These are phyloP conservation scores for Platalea minor DNA, from an alignment of 2,797 vertebrate species.

Conservation along the genomic window DNA sequence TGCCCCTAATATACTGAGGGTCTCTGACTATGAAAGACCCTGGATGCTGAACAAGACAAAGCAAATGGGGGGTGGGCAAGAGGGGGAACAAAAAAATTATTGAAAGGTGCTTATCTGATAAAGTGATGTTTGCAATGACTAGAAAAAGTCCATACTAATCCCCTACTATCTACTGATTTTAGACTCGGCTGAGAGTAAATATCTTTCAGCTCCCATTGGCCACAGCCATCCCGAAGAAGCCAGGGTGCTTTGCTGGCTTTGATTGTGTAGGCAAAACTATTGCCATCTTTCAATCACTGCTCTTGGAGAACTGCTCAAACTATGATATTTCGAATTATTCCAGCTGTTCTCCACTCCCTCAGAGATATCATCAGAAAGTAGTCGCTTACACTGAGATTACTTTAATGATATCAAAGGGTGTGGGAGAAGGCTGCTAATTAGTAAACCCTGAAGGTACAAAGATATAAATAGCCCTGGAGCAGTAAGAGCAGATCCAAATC, in stretches of 20 bases:
- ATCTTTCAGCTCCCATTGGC: background rate
- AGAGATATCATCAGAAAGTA: constrained; percentile 20
- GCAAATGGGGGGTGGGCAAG: background rate
- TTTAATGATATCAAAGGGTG: constrained; percentile 45
- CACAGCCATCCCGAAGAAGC: background rate
- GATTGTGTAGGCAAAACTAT: background rate
- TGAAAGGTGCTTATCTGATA: background rate
- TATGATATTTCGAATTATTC: background rate
- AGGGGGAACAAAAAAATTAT: background rate
- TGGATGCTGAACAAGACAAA: background rate
- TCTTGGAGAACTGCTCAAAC: background rate
- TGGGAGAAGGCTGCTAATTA: constrained; percentile 34
- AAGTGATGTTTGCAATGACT: background rate
- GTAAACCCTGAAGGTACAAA: constrained; percentile 24
- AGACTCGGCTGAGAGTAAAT: background rate
- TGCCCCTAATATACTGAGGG: background rate
- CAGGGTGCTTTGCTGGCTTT: background rate
- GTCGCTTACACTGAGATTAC: background rate
- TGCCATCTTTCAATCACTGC: background rate
- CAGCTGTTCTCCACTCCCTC: constrained; percentile 38
- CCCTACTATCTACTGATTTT: background rate
- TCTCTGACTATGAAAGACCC: background rate
- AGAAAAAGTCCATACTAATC: background rate
- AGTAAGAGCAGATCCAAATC: constrained; percentile 36
- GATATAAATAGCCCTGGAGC: constrained; percentile 38